A percentile compares a stretch with the other conserved stretches of the same genome.
Evolutionary conservation across 1,140 invertebrate species (phyloP).

Genomic region (Drosophila guanche): DNA sequence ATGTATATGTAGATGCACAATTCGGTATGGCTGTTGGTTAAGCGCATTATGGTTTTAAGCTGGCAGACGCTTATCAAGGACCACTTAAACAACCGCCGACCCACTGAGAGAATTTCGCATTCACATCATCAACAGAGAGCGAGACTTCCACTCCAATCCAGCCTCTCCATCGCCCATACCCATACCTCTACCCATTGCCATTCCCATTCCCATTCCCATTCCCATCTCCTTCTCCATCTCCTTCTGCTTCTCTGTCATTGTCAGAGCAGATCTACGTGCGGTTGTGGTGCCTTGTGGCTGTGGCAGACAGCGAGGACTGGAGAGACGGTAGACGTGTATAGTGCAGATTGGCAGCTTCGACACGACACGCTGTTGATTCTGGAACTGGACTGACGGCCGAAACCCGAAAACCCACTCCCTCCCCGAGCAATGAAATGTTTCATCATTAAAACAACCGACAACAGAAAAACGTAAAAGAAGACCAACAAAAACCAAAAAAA

Average conservation of each 20-base stretch:
- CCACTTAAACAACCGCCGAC: slow-evolving; percentile 67
- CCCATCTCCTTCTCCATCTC: slow-evolving; percentile 7
- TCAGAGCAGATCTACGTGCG: slow-evolving; percentile 20
- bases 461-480: not conserved
- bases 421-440: slow-evolving; percentile 37
- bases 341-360: slow-evolving; percentile 51
- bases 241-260: slow-evolving; percentile 15
- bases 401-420: slow-evolving; percentile 55
- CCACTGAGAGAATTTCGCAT: slow-evolving; percentile 47
- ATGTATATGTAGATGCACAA: slow-evolving; percentile 8
- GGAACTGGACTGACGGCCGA: slow-evolving; percentile 66
- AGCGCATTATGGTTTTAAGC: slow-evolving; percentile 69
- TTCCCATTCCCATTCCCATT: not conserved
- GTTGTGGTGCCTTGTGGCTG: slow-evolving; percentile 18
- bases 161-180: too few relatives aligned
- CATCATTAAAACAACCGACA: slow-evolving; percentile 50
- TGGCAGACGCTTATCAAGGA: slow-evolving; percentile 74
- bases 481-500: slow-evolving; percentile 21
- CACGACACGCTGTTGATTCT: slow-evolving; percentile 42
- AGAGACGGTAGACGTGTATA: not conserved
- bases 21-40: slow-evolving; percentile 37
- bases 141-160: too few relatives aligned
- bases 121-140: slow-evolving; percentile 22
- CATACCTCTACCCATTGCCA: not conserved
- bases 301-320: slow-evolving; percentile 2